A percentile compares a stretch with the other conserved stretches of the same genome.
phyloP scores from a whole-genome alignment of 2,113 vertebrate genomes.

The Melozone crissalis region DNA sequence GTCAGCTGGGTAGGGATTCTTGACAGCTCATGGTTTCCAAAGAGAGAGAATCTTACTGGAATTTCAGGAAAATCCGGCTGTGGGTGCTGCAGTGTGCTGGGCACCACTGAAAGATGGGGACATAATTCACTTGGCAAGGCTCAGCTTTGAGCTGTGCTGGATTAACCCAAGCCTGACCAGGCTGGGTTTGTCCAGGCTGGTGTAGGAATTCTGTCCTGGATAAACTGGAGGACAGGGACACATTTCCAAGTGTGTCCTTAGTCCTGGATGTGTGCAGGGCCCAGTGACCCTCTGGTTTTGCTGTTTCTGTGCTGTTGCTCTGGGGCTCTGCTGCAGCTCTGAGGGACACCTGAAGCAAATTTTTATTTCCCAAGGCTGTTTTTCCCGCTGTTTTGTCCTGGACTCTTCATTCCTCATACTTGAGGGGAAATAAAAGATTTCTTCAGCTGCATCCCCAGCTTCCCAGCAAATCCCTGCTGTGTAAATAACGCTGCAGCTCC shows the following conservation, averaged over 20 bases:
- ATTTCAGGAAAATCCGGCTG: neutral
- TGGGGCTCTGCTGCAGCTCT: neutral
- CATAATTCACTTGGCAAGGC: neutral
- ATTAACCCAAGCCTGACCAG: neutral
- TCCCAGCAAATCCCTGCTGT: neutral
- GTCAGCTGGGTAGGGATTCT: neutral
- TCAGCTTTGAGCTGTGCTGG: neutral
- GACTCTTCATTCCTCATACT: neutral
- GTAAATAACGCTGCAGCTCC: neutral
- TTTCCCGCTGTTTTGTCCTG: neutral
- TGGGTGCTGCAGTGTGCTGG: neutral
- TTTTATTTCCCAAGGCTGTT: neutral
- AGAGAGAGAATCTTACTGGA: neutral
- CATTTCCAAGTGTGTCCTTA: neutral
- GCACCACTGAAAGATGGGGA: neutral
- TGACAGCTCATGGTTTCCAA: neutral
- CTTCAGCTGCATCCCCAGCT: neutral
- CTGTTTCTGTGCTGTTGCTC: neutral
- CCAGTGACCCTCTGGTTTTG: neutral
- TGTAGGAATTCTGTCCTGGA: neutral
- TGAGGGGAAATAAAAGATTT: neutral
- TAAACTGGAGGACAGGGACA: rapidly evolving
- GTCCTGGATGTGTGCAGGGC: neutral
- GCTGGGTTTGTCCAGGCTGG: neutral
- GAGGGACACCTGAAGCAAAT: neutral